phyloP scores from a whole-genome alignment of 2,888 invertebrate species.

The Xanthia icteritia region DNA sequence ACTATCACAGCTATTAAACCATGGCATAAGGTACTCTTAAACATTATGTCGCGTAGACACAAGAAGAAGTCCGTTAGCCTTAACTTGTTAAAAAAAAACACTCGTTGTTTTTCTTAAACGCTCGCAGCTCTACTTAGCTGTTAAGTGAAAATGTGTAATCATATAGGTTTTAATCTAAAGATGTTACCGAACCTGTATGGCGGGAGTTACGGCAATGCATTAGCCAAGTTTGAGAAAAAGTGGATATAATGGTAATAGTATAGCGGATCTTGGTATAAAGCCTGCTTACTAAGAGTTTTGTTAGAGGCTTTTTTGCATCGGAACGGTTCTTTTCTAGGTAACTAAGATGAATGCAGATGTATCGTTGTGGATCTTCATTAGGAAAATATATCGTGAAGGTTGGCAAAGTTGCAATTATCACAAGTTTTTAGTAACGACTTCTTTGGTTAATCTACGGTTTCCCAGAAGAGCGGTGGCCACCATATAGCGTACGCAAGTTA shows the following conservation, averaged over 20 bases:
- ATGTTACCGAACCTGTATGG: slow-evolving; percentile 52
- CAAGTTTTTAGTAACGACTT: not conserved
- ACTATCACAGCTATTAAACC: no score
- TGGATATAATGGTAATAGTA: slow-evolving; percentile 4
- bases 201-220: slow-evolving; percentile 21
- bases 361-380: not conserved
- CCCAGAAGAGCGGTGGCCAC: not conserved
- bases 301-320: slow-evolving; percentile 3
- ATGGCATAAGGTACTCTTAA: no score
- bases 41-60: not conserved
- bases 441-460: not conserved
- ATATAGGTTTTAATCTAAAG: slow-evolving; percentile 39
- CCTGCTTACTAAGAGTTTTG: not conserved
- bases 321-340: slow-evolving; percentile 1
- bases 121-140: slow-evolving; percentile 24
- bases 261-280: slow-evolving; percentile 10
- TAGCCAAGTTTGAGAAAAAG: slow-evolving; percentile 33
- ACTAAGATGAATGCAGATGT: not conserved
- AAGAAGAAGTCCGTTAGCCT: not conserved
- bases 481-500: no score
- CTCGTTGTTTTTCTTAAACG: not conserved
- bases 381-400: not conserved
- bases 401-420: not conserved
- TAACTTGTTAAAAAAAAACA: slow-evolving; percentile 1
- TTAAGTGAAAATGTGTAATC: slow-evolving; percentile 58